phyloP scores from a whole-genome alignment of 2,113 vertebrate species.

The Dendrocopos noguchii region DNA sequence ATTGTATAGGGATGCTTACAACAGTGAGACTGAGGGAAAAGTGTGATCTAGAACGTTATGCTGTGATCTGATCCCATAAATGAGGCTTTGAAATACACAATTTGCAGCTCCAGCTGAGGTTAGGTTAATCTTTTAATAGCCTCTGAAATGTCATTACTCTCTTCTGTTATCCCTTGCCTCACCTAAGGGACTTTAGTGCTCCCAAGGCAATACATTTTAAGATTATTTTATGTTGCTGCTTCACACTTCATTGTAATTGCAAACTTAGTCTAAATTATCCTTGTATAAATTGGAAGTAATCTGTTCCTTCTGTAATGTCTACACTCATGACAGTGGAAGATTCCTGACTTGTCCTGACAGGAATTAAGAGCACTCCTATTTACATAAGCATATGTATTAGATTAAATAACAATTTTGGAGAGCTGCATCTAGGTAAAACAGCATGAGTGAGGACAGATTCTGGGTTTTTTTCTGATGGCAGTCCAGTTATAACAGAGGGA shows the following conservation, averaged over 20 bases:
- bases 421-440: not conserved
- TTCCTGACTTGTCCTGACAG: not conserved
- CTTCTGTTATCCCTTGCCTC: not conserved
- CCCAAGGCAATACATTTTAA: not conserved
- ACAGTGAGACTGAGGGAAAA: not conserved
- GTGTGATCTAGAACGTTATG: not conserved
- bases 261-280: not conserved
- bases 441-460: not conserved
- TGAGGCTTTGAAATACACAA: not conserved
- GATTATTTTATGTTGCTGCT: not conserved
- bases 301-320: not conserved
- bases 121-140: not conserved
- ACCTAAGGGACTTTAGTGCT: not conserved
- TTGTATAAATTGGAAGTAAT: not conserved
- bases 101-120: not conserved
- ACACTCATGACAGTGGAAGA: not conserved
- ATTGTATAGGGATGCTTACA: not conserved
- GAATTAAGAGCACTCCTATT: not conserved
- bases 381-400: not conserved
- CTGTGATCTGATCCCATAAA: not conserved
- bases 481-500: too few species aligned
- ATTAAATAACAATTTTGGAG: not conserved
- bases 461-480: not conserved
- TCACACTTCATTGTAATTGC: not conserved
- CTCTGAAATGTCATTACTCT: not conserved